Base-by-base conservation (phyloP, 2,888 invertebrate genomes). In the Apodemia mormo region DNA sequence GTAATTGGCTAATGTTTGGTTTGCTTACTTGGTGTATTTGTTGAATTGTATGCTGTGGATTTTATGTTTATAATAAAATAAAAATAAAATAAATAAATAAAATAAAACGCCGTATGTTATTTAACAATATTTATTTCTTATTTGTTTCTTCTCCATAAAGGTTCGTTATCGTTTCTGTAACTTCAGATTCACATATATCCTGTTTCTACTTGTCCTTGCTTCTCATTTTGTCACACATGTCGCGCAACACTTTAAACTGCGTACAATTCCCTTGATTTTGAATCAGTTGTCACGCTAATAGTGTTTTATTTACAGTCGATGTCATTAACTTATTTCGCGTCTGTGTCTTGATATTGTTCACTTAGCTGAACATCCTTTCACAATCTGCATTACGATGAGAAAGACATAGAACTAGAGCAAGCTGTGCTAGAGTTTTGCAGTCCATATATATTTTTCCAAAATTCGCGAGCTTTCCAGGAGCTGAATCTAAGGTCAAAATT, bases 251-350 rank as follows among this genome's bases (percentile, higher is more conserved):
- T 68, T 71, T 69, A 68, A 72, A 70, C 68, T 65, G 68, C 56
- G 68, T 68, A 67, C 70, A 67, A 14, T 66, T 67, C 30, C 68
- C 70, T 67, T 73, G 69, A 67, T 70, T 72, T 70, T 65, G 52
- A 64, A 73, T 73, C 12, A 67, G 61, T 69, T 73, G 69, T 68
- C 68, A 71, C 58, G 72, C 70, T 70, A 70, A 70, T 70, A 43
- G 43, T 2, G 72, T 68, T 49, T 61, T 40, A 72, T 68, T 70
- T 70, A 68, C 45, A 70, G 72, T 69, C 40, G 66, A 58, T 12
- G 69, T 69, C 12, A 71, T 67, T 70, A 52, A 52, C 14, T 52
- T 52, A 52, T 52, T 52, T 9, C 49, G 49, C 4, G 14, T 4
- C 14, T 14, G 7, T 7, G 49, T 52, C 14, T 52, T 52, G 9